Evolutionary conservation across 2,888 invertebrate genomes (phyloP).

Genomic region (Acanthosoma haemorrhoidale): DNA sequence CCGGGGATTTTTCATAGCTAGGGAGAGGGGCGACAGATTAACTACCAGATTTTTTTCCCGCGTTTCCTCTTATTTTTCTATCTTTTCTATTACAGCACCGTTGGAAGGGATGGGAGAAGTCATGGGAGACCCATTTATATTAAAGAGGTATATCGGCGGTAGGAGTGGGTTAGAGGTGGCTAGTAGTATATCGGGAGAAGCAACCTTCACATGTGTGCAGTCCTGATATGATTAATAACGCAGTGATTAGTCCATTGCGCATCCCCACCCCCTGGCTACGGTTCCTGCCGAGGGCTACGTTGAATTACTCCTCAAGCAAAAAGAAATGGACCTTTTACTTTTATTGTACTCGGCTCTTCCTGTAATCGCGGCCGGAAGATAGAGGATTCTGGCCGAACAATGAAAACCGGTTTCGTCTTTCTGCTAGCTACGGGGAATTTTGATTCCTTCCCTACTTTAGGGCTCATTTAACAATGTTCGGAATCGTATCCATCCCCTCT

Average conservation of each 20-base stretch:
- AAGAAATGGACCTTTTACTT: conserved; percentile 2
- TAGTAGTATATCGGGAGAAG: background rate
- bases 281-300: background rate
- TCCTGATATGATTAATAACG: background rate
- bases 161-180: background rate
- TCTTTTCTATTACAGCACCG: background rate
- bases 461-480: conserved; percentile 8
- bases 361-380: too few relatives aligned
- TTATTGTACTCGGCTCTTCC: background rate
- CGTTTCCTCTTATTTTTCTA: background rate
- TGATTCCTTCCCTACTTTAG: conserved; percentile 5
- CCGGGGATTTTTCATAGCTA: background rate
- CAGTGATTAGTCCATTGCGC: background rate
- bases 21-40: conserved; percentile 2
- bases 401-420: background rate
- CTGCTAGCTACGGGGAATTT: conserved; percentile 8
- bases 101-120: background rate
- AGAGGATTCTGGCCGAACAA: too few relatives aligned
- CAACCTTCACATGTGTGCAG: background rate
- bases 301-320: conserved; percentile 5
- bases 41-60: background rate
- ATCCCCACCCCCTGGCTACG: background rate
- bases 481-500: background rate
- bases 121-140: background rate
- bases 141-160: background rate